These are phyloP conservation scores for Sinhomidia bicolor DNA, from an alignment of 2,888 invertebrate species.

Conservation along the genomic window DNA sequence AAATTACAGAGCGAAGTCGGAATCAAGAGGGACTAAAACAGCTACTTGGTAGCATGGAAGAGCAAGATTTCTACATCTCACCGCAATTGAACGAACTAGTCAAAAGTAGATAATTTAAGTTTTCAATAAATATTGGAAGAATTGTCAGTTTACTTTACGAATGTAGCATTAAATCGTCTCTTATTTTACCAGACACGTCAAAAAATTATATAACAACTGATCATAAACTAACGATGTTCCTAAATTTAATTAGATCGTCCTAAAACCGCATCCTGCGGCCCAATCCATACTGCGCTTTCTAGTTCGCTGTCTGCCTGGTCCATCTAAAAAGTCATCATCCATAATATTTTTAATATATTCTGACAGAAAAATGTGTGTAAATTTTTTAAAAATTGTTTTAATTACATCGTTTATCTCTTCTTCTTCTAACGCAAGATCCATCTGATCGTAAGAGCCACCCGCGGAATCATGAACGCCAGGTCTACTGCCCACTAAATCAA, in stretches of 20 bases:
- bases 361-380: no score
- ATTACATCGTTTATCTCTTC: constrained; percentile 75
- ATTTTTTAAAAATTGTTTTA: background rate
- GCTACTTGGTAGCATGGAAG: constrained; percentile 66
- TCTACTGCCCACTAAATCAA: constrained; percentile 83
- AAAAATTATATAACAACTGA: no score
- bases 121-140: constrained; percentile 3
- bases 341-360: background rate
- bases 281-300: constrained; percentile 71
- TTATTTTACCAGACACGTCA: no score
- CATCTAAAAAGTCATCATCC: constrained; percentile 57
- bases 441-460: constrained; percentile 74
- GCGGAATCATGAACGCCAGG: constrained; percentile 69
- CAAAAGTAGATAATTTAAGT: constrained; percentile 10
- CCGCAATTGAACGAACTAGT: constrained; percentile 44
- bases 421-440: constrained; percentile 77
- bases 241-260: constrained; percentile 57
- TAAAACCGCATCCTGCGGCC: constrained; percentile 67
- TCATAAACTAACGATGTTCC: no score
- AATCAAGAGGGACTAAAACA: constrained; percentile 33
- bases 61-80: constrained; percentile 69
- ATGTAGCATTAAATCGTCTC: no score
- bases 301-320: constrained; percentile 76
- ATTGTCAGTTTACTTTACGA: background rate
- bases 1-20: constrained; percentile 56